Evolutionary conservation across 2,888 invertebrate species (phyloP), one percentile per base, ranked within the genome.

Genomic region (Dromius quadrimaculatus): DNA sequence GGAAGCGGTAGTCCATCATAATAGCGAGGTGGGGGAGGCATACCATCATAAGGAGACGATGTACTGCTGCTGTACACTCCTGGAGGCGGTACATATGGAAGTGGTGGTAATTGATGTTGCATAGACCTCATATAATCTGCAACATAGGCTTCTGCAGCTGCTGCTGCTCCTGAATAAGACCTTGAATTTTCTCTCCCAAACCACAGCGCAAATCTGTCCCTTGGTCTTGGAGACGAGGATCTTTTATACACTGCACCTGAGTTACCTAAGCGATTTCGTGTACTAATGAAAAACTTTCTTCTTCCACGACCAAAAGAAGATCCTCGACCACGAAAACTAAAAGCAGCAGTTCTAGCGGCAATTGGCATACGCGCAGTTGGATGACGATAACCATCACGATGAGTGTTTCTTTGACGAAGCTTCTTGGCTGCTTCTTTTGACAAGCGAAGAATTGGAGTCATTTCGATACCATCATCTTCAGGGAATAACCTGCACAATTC

Each of bases 401-500:
- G 85, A 85, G 65, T 79, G 76, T 79, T 87, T 86, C 82, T 81
- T 71, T 83, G 83, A 9, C 84, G 81, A 73, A 88, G 85, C 73
- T 87, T 83, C 77, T 92, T 91, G 0, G 93, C 90, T 15, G 92
- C 89, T 81, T 94, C 93, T 82, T 94, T 94, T 1, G 94, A 92
- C 80, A 93, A 90, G 73, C 93, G 87, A 74, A 96, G 82, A 75
- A 95, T 92, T 13, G 94, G 92, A 13, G 93, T 93, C 86, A 96
- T 88, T 84, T 96, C 95, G 77, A 95, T 91, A 74, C 91, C 90
- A 75, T 94, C 92, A 83, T 98, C 98, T 82, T 95, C 92, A 1
- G 96, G 93, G 83, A 98, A 98, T 50, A 98, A 84, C 72, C 97
- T 89, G 80, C 96, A 98, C 71, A 98, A 84, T 81, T 97, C 95